Percentiles rank a stretch among this genome's conserved stretches.
Conservation (phyloP, 2,888 invertebrate genomes). For the Lottia scabra region DNA sequence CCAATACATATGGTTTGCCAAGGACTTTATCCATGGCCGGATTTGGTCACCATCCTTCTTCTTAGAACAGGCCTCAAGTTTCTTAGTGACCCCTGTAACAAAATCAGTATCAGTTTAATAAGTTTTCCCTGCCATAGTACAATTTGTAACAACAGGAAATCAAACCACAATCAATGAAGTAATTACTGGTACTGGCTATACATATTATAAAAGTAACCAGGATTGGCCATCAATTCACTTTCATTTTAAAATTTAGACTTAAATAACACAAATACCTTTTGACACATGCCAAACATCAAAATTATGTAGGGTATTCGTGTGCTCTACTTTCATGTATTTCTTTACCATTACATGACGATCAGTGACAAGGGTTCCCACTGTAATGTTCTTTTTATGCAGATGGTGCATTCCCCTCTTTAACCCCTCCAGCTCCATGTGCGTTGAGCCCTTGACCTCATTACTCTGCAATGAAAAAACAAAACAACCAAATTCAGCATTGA, state of each 20-base stretch:
- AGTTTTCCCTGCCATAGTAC: no score
- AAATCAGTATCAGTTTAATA: not conserved
- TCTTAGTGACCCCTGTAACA: conserved; percentile 25
- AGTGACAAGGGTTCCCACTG: conserved; percentile 8
- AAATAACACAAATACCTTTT: conserved; percentile 18
- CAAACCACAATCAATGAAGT: no score
- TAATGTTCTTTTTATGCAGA: not conserved
- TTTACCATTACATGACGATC: conserved; percentile 19
- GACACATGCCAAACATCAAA: conserved; percentile 28
- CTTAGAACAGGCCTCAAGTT: conserved; percentile 22
- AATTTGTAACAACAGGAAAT: no score
- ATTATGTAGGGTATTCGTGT: conserved; percentile 13
- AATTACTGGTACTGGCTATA: no score
- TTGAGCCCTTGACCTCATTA: not conserved
- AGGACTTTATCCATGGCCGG: conserved; percentile 25
- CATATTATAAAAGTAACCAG: no score
- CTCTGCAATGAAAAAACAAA: not conserved
- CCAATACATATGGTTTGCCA: conserved; percentile 26
- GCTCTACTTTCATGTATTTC: conserved; percentile 19
- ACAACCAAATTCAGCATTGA: no score
- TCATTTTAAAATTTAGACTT: no score
- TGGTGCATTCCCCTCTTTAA: no score
- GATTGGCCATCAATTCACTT: no score
- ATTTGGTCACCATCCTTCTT: conserved; percentile 16
- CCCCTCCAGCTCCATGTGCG: not conserved